Conservation (phyloP, 2,888 invertebrate species). For the Metacarcinus magister region DNA sequence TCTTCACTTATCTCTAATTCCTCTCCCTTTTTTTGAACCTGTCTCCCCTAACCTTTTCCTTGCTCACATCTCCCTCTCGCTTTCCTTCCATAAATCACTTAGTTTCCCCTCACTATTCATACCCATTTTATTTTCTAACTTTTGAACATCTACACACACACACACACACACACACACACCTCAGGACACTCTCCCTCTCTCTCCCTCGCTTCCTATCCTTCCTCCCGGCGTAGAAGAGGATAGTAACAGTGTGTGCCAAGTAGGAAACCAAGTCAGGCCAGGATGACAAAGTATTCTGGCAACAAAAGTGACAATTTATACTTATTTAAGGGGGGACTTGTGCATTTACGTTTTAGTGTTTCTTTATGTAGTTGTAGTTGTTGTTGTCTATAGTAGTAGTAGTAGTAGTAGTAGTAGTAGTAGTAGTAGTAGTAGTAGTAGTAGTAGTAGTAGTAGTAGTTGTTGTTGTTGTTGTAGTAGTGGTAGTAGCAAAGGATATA, state of each 20-base stretch:
- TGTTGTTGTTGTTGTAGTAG: neutral
- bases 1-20: too few species aligned
- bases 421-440: neutral
- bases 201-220: neutral
- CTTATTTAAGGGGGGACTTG: neutral
- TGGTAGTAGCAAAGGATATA: neutral
- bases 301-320: neutral
- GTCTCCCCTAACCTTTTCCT: too few species aligned
- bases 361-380: neutral
- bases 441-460: neutral
- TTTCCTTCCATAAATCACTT: too few species aligned
- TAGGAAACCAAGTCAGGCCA: neutral
- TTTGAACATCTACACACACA: too few species aligned
- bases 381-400: neutral
- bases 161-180: too few species aligned
- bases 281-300: neutral
- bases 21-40: too few species aligned
- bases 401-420: neutral
- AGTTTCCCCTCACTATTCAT: too few species aligned
- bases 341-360: neutral
- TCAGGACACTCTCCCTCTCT: neutral
- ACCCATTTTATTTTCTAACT: too few species aligned
- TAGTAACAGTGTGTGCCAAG: neutral
- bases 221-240: neutral
- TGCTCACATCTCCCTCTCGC: too few species aligned